These are phyloP conservation scores for Antechinus stuartii DNA, from an alignment of 2,113 vertebrate genomes.

Conservation along the genomic window DNA sequence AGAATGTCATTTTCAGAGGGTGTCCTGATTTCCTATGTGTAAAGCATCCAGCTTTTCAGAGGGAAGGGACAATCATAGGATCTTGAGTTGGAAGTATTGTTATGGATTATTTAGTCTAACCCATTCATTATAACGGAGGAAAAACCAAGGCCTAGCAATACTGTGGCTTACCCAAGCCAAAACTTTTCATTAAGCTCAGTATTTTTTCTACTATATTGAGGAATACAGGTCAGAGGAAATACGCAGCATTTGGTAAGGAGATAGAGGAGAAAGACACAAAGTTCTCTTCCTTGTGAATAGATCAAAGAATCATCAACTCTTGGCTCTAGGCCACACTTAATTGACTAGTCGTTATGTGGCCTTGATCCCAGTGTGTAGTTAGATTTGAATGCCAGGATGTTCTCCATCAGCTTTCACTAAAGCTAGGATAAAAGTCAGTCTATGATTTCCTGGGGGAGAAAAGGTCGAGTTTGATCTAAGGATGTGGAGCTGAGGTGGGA, in stretches of 20 bases:
- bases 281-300: background rate
- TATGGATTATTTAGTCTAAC: background rate
- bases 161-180: background rate
- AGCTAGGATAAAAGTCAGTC: background rate
- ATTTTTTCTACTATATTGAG: background rate
- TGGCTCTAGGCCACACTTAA: background rate
- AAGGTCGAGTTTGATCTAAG: constrained; percentile 2
- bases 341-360: background rate
- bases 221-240: background rate
- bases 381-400: background rate
- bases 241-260: background rate
- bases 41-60: no score
- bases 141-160: background rate
- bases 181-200: background rate
- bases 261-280: background rate
- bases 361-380: background rate
- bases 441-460: background rate
- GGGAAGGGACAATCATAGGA: background rate
- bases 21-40: background rate
- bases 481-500: background rate
- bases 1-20: background rate
- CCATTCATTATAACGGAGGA: background rate
- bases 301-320: background rate
- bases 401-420: background rate
- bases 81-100: background rate